Base-by-base conservation (phyloP, 2,888 invertebrate genomes). In the Drosophila melanocephala region DNA sequence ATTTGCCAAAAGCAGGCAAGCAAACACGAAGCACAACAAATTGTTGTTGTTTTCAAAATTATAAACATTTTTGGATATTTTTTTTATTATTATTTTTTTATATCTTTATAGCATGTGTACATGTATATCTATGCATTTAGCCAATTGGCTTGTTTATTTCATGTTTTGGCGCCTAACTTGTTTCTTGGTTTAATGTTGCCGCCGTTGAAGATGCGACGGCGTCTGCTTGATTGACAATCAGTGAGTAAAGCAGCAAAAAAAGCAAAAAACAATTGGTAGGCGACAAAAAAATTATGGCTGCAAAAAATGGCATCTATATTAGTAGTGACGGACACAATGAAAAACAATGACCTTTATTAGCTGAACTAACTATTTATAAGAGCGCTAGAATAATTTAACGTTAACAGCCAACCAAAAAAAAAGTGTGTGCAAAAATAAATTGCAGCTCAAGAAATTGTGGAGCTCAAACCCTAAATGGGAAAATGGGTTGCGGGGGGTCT, bases 141-240 rank as follows among this genome's bases (percentile, higher is more conserved):
- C 79, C 86, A 87, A 88, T 90, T 90, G 83, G 90, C 88, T 85
- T 86, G 86, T 86, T 85, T 72, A 85, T 80, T 83, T 85, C 86
- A 80, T 88, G 86, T 90, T 88, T 85, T 75, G 78, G 88, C 83
- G 88, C 90, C 73, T 70, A 90, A 89, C 90, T 88, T 83, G 86
- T 89, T 86, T 87, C 75, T 71, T 77, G 30, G 4, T n/a, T 16
- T 58, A 52, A 5, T 30, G 26, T 35, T 56, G 55, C 35, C 60
- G 83, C 70, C 63, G 68, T 66, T 83, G 79, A 76, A 78, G 81
- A 78, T 67, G 71, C 75, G 72, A 51, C 79, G 42, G 67, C 67
- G 77, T 73, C 71, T 55, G 57, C 60, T 83, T 80, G 90, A 82
- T 85, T 87, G 90, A 78, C 84, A 81, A 67, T 66, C 58, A 32